Percentiles rank a stretch among this genome's conserved stretches.
These are phyloP conservation scores for Macrosiphum euphorbiae DNA, from an alignment of 2,888 invertebrate species.

Conservation along the genomic window DNA sequence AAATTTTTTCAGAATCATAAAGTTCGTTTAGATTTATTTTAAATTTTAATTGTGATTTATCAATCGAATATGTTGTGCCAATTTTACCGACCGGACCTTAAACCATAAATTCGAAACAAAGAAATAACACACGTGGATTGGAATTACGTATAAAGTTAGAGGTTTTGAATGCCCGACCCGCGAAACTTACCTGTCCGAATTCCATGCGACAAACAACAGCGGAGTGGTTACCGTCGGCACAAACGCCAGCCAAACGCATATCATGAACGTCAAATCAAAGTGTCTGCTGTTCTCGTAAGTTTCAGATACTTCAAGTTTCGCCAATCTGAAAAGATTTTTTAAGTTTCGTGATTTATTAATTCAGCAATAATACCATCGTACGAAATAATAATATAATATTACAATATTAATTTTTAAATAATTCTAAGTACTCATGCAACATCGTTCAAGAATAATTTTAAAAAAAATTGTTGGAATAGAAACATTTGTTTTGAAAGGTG, in stretches of 20 bases:
- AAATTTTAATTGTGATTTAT: not conserved
- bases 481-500: not conserved
- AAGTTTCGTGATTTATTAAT: not conserved
- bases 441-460: not conserved
- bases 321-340: constrained; percentile 44
- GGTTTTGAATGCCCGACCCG: not conserved
- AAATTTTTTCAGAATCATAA: not conserved
- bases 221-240: constrained; percentile 79
- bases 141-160: not conserved
- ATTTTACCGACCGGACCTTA: not conserved
- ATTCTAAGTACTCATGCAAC: not conserved
- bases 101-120: not conserved
- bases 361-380: not conserved
- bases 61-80: not conserved
- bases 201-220: constrained; percentile 77
- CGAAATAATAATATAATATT: not conserved
- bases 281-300: constrained; percentile 79
- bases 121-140: not conserved
- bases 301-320: constrained; percentile 70
- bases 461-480: not conserved
- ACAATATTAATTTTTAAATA: not conserved
- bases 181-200: constrained; percentile 74
- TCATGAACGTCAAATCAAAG: constrained; percentile 78
- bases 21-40: not conserved
- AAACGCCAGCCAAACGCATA: constrained; percentile 81